phyloP scores from a whole-genome alignment of 2,888 invertebrate species.

The Siphlonurus alternatus region DNA sequence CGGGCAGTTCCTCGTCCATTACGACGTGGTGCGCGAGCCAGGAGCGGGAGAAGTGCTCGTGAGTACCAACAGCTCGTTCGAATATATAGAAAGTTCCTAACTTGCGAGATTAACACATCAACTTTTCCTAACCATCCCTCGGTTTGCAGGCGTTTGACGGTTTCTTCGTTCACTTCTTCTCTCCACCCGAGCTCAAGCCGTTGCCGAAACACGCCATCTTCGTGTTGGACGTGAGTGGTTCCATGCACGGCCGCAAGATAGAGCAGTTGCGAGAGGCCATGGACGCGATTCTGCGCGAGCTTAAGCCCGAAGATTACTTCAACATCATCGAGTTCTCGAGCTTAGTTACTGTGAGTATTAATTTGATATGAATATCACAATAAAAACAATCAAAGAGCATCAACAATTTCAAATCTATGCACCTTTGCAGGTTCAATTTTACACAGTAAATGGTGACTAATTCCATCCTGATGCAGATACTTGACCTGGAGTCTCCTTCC shows the following conservation, averaged over 20 bases:
- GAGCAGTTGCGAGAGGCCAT: conserved; percentile 25
- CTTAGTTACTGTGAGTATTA: not conserved
- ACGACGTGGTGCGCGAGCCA: conserved; percentile 24
- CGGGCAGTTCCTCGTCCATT: conserved; percentile 18
- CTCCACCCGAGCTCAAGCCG: conserved; percentile 18
- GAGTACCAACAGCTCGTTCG: too few species aligned
- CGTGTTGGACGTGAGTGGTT: conserved; percentile 29
- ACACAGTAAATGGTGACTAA: too few species aligned
- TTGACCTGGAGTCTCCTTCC: not conserved
- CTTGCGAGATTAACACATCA: too few species aligned
- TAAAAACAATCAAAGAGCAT: too few species aligned
- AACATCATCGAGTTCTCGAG: conserved; percentile 23
- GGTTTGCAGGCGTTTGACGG: conserved; percentile 25
- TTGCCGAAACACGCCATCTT: conserved; percentile 29
- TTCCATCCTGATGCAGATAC: too few species aligned
- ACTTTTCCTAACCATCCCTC: too few species aligned
- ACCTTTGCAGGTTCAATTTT: too few species aligned
- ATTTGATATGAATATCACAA: too few species aligned
- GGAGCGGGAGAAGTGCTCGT: conserved; percentile 21
- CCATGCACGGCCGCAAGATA: conserved; percentile 28
- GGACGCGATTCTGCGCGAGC: conserved; percentile 23
- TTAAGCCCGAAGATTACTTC: conserved; percentile 24
- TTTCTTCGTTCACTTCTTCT: conserved; percentile 30
- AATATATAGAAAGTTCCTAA: too few species aligned
- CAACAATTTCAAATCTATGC: too few species aligned